Evolutionary conservation across 2,888 invertebrate genomes (phyloP), one percentile per base, ranked within the genome.

Genomic region (Caenorhabditis japonica): DNA sequence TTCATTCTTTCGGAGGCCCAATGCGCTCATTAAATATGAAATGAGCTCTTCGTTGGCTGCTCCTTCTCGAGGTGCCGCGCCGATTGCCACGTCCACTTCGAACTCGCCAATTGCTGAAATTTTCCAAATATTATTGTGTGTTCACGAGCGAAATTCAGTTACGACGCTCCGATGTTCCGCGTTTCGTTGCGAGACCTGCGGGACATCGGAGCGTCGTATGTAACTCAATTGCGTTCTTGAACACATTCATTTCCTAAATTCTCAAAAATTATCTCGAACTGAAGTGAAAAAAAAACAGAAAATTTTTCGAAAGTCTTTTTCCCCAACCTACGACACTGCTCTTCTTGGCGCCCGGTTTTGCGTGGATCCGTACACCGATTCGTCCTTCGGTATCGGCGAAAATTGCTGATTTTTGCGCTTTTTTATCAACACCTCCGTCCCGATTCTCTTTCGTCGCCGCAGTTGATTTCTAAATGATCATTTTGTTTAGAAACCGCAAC

Each of bases 31-130:
- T 51, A 93, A 88, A 84, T 91, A 93, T 87, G 92, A 92, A 0
- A 93, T 89, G 8, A 93, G 89, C 86, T 93, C 93, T 36, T 91
- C 90, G 84, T 93, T 93, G 12, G 93, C 93, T 89, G 93, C 92
- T 3, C 93, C 93, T 84, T 93, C 93, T 4, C 92, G 91, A 0
- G 93, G 93, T n/a, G 93, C 93, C 1, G 93, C 93, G 68, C 91
- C 91, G 76, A 93, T 93, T 87, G 93, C 92, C 13, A 93, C 90
- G n/a, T 92, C 92, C 25, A 93, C 90, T 84, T 93, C 92, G 1
- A 88, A 87, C 19, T 74, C 77, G 25, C 77, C 75, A 7, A 84
- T 68, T 44, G 80, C 84, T 84, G 56, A 36, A 71, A 52, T 13
- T 44, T 64, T 60, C 44, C 64, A 92, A 90, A 34, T 10, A 34